Conservation (phyloP, 2,797 vertebrate genomes). For the Morelia viridis region DNA sequence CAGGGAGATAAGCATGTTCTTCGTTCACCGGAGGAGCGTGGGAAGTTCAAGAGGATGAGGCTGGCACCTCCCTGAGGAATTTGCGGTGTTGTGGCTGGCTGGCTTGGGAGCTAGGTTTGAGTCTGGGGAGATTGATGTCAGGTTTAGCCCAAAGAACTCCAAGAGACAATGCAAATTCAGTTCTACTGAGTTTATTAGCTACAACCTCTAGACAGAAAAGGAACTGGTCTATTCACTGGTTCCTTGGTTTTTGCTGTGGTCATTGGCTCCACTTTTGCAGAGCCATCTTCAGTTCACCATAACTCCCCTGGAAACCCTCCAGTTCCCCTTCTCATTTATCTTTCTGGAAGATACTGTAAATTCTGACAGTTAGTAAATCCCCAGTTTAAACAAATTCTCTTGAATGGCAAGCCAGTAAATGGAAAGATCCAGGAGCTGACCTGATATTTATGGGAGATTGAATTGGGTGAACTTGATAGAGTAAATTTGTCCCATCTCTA, state of each 20-base stretch:
- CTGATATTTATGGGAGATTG: background rate
- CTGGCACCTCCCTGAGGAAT: too few species aligned
- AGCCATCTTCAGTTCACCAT: background rate
- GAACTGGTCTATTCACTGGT: background rate
- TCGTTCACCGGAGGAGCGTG: too few species aligned
- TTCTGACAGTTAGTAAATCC: background rate
- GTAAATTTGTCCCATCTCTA: too few species aligned
- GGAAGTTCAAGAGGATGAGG: too few species aligned
- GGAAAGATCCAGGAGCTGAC: background rate
- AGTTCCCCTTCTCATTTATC: background rate
- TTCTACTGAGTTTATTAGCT: too few species aligned
- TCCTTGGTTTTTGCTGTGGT: background rate
- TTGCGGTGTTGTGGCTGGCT: too few species aligned
- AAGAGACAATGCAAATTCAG: too few species aligned
- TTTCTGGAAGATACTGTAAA: background rate
- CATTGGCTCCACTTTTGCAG: background rate
- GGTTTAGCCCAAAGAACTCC: too few species aligned
- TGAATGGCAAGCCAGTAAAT: background rate
- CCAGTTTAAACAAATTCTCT: background rate
- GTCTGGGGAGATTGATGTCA: too few species aligned
- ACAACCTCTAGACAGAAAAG: background rate
- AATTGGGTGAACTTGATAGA: background rate
- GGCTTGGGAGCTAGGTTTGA: too few species aligned
- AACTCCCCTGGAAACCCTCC: background rate
- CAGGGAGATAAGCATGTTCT: too few species aligned